Percentiles rank a stretch among this genome's conserved stretches.
Conservation (phyloP, 2,113 vertebrate species). For the Opisthocomus hoazin region DNA sequence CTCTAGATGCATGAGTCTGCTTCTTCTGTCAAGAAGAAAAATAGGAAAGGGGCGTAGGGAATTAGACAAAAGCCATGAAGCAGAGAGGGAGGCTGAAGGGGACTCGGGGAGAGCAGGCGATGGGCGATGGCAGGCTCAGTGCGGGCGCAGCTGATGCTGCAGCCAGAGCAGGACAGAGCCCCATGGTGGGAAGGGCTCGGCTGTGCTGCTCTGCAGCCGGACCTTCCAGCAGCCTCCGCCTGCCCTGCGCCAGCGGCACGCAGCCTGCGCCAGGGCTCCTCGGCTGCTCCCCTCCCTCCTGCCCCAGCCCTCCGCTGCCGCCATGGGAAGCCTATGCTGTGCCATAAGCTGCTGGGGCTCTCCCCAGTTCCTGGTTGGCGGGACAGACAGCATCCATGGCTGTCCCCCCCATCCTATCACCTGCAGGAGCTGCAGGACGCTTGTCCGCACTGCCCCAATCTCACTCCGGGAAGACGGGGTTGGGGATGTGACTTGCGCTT, state of each 20-base stretch:
- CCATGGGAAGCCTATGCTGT: background rate
- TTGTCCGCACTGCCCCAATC: accelerated
- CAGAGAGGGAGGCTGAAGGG: background rate
- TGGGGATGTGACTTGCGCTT: background rate
- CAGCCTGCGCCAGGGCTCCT: accelerated
- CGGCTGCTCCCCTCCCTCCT: background rate
- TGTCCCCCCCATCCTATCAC: background rate
- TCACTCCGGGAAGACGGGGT: background rate
- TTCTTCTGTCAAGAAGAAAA: slow-evolving; percentile 54
- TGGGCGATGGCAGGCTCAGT: background rate
- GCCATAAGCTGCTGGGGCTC: background rate
- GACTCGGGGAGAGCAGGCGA: background rate
- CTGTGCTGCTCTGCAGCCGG: background rate
- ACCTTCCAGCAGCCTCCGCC: background rate
- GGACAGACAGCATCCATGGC: accelerated
- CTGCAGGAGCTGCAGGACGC: background rate
- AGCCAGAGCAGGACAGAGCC: background rate
- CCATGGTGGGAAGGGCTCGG: accelerated
- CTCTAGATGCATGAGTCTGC: slow-evolving; percentile 8
- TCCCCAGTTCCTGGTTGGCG: accelerated
- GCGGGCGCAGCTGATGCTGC: background rate
- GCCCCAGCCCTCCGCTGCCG: background rate
- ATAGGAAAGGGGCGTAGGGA: slow-evolving; percentile 36
- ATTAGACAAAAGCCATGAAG: background rate
- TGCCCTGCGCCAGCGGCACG: background rate